phyloP scores from a whole-genome alignment of 2,888 invertebrate species.

The Alviniconcha strummeri region DNA sequence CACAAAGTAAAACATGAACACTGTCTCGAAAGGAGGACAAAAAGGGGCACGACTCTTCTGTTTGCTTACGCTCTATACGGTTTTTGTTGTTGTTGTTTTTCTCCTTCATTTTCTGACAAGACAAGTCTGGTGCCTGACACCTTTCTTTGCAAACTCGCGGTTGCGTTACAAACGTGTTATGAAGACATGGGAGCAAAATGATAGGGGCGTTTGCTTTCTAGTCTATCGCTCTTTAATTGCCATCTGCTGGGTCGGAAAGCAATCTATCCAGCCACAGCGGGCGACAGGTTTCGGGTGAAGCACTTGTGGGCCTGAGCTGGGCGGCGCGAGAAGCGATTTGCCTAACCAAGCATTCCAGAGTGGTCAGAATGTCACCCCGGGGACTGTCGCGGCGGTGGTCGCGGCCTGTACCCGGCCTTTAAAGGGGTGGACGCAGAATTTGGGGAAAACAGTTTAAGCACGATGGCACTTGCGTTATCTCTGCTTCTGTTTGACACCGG shows the following conservation, averaged over 20 bases:
- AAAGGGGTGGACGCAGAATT: conserved; percentile 1
- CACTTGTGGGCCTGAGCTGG: neutral
- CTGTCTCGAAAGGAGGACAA: too few species aligned
- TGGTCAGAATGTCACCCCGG: neutral
- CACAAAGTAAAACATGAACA: too few species aligned
- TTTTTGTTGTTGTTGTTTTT: neutral
- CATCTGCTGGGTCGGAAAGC: neutral
- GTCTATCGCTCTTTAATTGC: neutral
- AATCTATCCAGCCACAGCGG: neutral
- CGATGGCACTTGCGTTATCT: conserved; percentile 4
- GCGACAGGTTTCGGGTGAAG: neutral
- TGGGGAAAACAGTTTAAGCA: neutral
- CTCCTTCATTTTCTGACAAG: neutral
- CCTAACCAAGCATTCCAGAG: conserved; percentile 17
- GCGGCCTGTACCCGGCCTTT: neutral
- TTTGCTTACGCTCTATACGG: too few species aligned
- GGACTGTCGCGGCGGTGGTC: neutral
- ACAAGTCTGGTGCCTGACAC: neutral
- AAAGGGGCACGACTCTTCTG: too few species aligned
- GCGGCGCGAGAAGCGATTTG: neutral
- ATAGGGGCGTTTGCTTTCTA: neutral
- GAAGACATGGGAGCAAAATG: neutral
- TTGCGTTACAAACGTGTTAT: neutral
- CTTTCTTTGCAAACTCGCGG: neutral
- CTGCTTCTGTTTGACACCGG: neutral